These are phyloP conservation scores for Drosophila repletoides DNA, from an alignment of 1,140 invertebrate species.

Conservation along the genomic window DNA sequence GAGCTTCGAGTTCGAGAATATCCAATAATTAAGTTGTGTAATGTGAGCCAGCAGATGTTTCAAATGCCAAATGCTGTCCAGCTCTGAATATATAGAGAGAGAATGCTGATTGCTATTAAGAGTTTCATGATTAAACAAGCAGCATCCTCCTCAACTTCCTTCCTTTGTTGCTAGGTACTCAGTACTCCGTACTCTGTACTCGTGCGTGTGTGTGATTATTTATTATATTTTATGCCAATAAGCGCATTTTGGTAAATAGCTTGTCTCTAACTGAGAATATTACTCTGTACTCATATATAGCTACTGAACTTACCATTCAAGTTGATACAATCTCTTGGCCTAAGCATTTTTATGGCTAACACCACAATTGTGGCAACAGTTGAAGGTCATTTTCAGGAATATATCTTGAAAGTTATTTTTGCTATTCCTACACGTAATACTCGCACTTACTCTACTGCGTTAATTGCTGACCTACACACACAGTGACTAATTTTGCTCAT, in stretches of 20 bases:
- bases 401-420: slow-evolving; percentile 14
- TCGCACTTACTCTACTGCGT: slow-evolving; percentile 31
- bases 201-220: slow-evolving; percentile 36
- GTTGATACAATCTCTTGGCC: no score
- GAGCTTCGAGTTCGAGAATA: no score
- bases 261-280: slow-evolving; percentile 31
- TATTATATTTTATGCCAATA: slow-evolving; percentile 73
- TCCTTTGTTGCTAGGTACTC: not conserved
- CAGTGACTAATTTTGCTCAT: slow-evolving; percentile 56
- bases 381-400: no score
- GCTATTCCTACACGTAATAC: slow-evolving; percentile 18
- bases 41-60: slow-evolving; percentile 22
- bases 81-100: not conserved
- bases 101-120: slow-evolving; percentile 31
- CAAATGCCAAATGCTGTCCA: slow-evolving; percentile 7
- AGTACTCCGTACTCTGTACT: not conserved
- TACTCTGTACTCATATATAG: not conserved
- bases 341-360: no score
- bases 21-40: no score
- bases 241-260: slow-evolving; percentile 65
- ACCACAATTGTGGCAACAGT: slow-evolving; percentile 4
- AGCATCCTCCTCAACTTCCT: not conserved
- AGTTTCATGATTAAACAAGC: slow-evolving; percentile 12
- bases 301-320: not conserved
- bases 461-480: slow-evolving; percentile 73